A percentile compares a stretch with the other conserved stretches of the same genome.
These are phyloP conservation scores for Leptopilina clavipes DNA, from an alignment of 1,140 invertebrate genomes.

Conservation along the genomic window DNA sequence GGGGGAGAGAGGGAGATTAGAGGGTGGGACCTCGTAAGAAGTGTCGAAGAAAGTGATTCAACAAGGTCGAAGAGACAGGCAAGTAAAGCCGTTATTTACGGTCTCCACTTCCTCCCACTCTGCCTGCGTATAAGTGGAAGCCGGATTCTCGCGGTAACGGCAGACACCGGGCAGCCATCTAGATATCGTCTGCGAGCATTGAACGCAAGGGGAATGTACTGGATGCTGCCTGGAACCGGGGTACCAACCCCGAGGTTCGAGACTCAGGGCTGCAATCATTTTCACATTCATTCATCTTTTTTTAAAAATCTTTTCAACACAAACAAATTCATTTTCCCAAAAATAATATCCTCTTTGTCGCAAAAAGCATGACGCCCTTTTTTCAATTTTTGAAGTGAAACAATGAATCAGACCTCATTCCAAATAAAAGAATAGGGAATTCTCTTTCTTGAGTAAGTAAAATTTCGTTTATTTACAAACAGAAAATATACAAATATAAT, in stretches of 20 bases:
- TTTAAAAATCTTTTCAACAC: neutral
- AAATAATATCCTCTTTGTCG: neutral
- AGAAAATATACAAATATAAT: neutral
- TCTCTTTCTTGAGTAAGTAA: neutral
- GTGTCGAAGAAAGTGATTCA: constrained; percentile 42
- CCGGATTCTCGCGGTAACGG: constrained; percentile 56
- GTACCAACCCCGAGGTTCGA: constrained; percentile 63
- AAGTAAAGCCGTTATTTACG: constrained; percentile 62
- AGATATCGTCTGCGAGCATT: constrained; percentile 64
- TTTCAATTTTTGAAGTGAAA: neutral
- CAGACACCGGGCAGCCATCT: constrained; percentile 63
- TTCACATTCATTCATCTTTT: neutral
- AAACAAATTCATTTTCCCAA: neutral
- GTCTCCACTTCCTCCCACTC: constrained; percentile 51
- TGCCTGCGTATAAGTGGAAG: constrained; percentile 52
- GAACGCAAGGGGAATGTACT: constrained; percentile 67
- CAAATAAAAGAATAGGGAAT: neutral
- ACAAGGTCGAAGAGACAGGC: constrained; percentile 37
- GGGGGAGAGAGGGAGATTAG: neutral
- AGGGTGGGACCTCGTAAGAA: constrained; percentile 21
- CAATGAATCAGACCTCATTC: neutral
- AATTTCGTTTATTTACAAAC: neutral
- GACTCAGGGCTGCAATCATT: constrained; percentile 46
- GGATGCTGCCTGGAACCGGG: constrained; percentile 49
- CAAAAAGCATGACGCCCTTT: neutral